A percentile compares a stretch with the other conserved stretches of the same genome.
phyloP scores from a whole-genome alignment of 1,140 invertebrate genomes.

The Calliopsis andreniformis region DNA sequence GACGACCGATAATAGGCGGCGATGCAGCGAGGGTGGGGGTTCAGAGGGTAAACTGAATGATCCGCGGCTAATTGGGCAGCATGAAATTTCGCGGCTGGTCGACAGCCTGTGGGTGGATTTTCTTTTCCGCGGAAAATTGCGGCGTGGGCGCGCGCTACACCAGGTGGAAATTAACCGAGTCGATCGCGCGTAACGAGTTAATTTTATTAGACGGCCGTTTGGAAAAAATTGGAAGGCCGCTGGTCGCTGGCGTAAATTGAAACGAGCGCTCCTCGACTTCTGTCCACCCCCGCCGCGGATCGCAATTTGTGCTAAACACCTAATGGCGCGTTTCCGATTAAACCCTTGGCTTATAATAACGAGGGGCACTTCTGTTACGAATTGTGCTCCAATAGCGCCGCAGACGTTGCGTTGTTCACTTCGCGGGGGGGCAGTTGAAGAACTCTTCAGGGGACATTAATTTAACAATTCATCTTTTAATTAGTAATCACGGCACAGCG shows the following conservation, averaged over 20 bases:
- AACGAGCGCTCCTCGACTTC: not conserved
- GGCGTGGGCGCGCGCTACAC: not conserved
- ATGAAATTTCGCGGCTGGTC: slow-evolving; percentile 17
- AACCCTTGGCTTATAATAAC: no score
- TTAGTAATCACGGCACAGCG: no score
- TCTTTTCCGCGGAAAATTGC: slow-evolving; percentile 34
- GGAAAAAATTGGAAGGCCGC: slow-evolving; percentile 46
- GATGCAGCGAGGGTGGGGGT: no score
- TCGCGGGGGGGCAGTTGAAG: no score
- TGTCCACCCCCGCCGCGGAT: slow-evolving; percentile 16
- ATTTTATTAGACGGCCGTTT: slow-evolving; percentile 41
- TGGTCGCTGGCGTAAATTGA: not conserved
- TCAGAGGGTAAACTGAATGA: slow-evolving; percentile 10
- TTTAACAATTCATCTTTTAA: no score
- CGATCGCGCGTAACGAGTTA: slow-evolving; percentile 38
- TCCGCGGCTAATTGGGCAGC: slow-evolving; percentile 37
- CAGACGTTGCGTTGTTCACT: no score
- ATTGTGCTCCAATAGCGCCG: no score
- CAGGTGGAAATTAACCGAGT: not conserved
- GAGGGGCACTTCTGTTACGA: no score
- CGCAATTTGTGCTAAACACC: slow-evolving; percentile 9
- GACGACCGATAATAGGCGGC: slow-evolving; percentile 25
- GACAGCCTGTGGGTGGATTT: not conserved
- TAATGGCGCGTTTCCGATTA: slow-evolving; percentile 23
- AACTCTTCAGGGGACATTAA: no score